These are phyloP conservation scores for Reticulitermes speratus DNA, from an alignment of 1,140 invertebrate genomes.

Conservation along the genomic window DNA sequence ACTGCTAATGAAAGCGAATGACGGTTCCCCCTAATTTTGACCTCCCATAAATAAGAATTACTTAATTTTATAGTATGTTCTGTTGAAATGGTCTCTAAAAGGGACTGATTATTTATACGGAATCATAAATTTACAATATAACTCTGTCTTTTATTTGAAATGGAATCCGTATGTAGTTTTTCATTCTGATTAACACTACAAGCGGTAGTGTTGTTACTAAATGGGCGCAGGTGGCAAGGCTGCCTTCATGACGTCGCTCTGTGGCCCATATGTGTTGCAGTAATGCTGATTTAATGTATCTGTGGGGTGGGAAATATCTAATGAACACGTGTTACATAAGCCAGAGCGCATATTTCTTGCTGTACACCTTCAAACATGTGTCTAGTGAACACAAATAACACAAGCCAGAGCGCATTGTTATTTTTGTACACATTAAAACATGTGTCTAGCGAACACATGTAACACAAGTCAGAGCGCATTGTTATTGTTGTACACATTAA, in stretches of 20 bases:
- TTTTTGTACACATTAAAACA: neutral
- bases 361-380: neutral
- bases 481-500: too few relatives aligned
- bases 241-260: neutral
- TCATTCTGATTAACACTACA: neutral
- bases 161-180: neutral
- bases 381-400: neutral
- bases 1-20: neutral
- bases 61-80: neutral
- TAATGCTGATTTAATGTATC: neutral
- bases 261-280: neutral
- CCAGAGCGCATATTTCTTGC: too few relatives aligned
- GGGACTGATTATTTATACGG: neutral
- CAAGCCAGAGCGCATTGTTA: neutral
- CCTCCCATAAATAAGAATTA: neutral
- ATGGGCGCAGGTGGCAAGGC: neutral
- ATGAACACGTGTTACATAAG: too few relatives aligned
- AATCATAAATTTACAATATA: neutral
- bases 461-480: neutral
- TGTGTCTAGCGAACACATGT: neutral
- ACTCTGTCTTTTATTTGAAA: neutral
- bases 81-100: neutral
- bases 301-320: too few relatives aligned
- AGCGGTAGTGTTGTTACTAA: neutral
- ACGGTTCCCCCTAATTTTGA: neutral